phyloP scores from a whole-genome alignment of 1,140 invertebrate genomes.

The Battus philenor region DNA sequence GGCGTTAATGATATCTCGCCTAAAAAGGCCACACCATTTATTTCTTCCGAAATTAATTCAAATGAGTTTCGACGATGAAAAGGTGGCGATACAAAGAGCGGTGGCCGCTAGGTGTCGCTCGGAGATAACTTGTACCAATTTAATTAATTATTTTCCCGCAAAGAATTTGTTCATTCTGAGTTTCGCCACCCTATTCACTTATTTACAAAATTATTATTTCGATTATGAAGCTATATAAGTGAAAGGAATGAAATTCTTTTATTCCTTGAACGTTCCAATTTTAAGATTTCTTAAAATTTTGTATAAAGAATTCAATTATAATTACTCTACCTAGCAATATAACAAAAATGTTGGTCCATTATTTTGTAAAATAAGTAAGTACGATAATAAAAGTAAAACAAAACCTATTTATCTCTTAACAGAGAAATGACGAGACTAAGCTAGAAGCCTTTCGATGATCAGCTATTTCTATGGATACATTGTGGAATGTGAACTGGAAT shows the following conservation, averaged over 20 bases:
- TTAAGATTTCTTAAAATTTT: too few relatives aligned
- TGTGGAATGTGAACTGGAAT: too few relatives aligned
- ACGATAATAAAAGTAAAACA: too few relatives aligned
- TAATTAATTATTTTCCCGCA: conserved; percentile 70
- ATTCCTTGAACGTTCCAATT: not conserved
- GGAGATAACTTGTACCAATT: conserved; percentile 70
- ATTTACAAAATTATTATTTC: conserved; percentile 53
- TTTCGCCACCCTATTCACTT: conserved; percentile 46
- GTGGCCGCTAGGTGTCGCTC: conserved; percentile 65
- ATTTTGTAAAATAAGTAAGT: too few relatives aligned
- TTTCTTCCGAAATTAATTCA: conserved; percentile 74
- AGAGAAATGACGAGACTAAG: too few relatives aligned
- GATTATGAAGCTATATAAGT: conserved; percentile 53
- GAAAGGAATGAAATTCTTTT: conserved; percentile 19
- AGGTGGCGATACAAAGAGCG: conserved; percentile 63
- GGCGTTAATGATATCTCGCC: conserved; percentile 72
- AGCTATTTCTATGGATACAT: too few relatives aligned
- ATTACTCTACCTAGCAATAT: too few relatives aligned
- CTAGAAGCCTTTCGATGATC: too few relatives aligned
- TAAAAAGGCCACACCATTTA: conserved; percentile 72
- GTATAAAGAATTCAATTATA: too few relatives aligned
- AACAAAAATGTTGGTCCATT: too few relatives aligned
- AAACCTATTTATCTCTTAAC: too few relatives aligned
- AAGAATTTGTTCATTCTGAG: conserved; percentile 61
- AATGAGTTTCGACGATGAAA: conserved; percentile 74